These are phyloP conservation scores for Calephelis perditalis DNA, from an alignment of 2,888 invertebrate genomes.

Conservation along the genomic window DNA sequence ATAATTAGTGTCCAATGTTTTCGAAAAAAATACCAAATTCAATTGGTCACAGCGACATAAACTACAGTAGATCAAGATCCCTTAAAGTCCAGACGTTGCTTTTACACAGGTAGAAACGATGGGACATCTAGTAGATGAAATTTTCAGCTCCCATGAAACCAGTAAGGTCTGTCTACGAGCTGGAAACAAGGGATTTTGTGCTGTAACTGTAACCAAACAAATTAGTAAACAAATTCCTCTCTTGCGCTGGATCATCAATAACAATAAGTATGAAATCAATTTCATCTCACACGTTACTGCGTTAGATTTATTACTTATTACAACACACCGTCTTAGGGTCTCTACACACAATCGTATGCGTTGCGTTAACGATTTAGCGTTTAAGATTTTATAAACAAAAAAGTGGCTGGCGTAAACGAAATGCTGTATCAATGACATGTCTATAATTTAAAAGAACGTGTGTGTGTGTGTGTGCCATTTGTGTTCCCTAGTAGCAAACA, in stretches of 20 bases:
- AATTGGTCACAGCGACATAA: no score
- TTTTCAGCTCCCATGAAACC: not conserved
- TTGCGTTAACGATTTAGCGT: constrained; percentile 1
- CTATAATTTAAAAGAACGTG: no score
- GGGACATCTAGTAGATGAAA: no score
- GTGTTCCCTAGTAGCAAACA: no score
- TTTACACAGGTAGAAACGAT: no score
- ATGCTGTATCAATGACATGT: no score
- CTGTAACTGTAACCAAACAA: not conserved
- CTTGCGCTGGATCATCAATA: not conserved
- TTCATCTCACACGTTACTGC: constrained; percentile 7
- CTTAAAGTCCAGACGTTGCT: no score
- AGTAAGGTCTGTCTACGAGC: not conserved
- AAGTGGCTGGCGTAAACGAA: not conserved
- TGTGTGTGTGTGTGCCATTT: no score
- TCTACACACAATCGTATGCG: not conserved
- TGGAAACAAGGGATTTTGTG: not conserved
- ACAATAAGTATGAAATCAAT: constrained; percentile 12
- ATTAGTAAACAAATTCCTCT: constrained; percentile 1
- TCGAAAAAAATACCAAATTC: no score
- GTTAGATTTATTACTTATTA: constrained; percentile 10
- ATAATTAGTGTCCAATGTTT: no score
- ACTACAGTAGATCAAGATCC: no score
- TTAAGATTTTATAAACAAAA: not conserved
- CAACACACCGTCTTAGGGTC: not conserved